Evolutionary conservation across 2,113 vertebrate species (phyloP), one percentile per base, ranked within the genome.

Genomic region (Sceloporus undulatus): DNA sequence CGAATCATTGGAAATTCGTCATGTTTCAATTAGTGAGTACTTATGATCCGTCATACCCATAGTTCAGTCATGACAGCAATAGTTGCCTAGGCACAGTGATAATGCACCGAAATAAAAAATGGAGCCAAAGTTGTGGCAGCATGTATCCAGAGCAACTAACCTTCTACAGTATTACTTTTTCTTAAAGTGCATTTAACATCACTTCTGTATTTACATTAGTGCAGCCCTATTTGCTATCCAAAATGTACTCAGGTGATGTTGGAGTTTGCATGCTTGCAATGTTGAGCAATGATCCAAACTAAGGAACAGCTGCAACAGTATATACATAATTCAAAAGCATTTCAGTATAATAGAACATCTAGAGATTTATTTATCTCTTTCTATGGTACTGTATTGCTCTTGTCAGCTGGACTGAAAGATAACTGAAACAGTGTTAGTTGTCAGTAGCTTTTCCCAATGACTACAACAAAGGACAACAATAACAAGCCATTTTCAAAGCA

Each of bases 311-410:
- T 88, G 73, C 65, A 59, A 29, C 59, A 65, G 29, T 19, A 56
- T 19, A 68, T 56, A n/a, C 77, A 83, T 83, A 84, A 78, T 83
- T 88, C 73, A 88, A 68, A 83, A 21, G n/a, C 48, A 19, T 87
- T 48, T 73, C 73, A 66, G 16, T 34, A 54, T 79, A 70, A 38
- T 79, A 54, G 21, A 38, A 71, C 73, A 34, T 34, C 59, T 48
- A 38, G 8, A 78, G 81, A 78, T 88, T 84, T 88, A 84, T 75
- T 78, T 62, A 77, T 56, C n/a, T 38, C 25, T 88, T 48, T 54
- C 88, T 91, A 42, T 1, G 0, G 11, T 85, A 0, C 9, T 38
- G 25, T 52, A 82, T 7, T 11, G 48, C 73, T 42, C 82, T 85
- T 85, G n/a, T 73, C 4, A 56, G 0, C 40, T 79, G 56, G 54